These are phyloP conservation scores for Procavia capensis DNA, from an alignment of 2,113 vertebrate genomes.

Conservation along the genomic window DNA sequence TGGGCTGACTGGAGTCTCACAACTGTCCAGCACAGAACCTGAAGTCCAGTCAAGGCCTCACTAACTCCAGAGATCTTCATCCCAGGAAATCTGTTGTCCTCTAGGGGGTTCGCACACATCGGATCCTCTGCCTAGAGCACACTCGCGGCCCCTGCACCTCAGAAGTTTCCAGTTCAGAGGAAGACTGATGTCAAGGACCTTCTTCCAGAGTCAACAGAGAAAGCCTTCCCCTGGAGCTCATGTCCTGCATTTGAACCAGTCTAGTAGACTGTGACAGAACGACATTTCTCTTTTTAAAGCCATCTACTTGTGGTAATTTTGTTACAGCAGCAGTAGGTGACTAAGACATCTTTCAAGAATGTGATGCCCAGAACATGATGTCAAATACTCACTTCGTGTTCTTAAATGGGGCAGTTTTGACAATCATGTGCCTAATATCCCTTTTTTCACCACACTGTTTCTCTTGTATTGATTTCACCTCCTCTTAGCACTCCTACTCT, in stretches of 20 bases:
- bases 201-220: no score
- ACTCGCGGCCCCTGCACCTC: no score
- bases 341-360: constrained; percentile 16
- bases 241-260: no score
- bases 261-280: no score
- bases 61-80: not conserved
- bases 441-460: not conserved
- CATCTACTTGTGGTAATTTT: no score
- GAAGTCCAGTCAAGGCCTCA: not conserved
- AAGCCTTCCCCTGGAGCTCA: no score
- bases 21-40: not conserved
- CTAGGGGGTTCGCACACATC: not conserved
- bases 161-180: no score
- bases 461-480: not conserved
- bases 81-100: not conserved
- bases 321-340: no score
- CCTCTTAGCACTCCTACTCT: not conserved
- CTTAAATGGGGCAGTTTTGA: not conserved
- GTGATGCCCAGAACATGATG: not conserved
- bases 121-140: not conserved
- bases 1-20: no score
- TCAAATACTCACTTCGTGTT: not conserved
- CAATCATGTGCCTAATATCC: not conserved
- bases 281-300: no score
- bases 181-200: no score